A percentile compares a stretch with the other conserved stretches of the same genome.
phyloP scores from a whole-genome alignment of 2,113 vertebrate genomes.

The Lampris megalopsis region DNA sequence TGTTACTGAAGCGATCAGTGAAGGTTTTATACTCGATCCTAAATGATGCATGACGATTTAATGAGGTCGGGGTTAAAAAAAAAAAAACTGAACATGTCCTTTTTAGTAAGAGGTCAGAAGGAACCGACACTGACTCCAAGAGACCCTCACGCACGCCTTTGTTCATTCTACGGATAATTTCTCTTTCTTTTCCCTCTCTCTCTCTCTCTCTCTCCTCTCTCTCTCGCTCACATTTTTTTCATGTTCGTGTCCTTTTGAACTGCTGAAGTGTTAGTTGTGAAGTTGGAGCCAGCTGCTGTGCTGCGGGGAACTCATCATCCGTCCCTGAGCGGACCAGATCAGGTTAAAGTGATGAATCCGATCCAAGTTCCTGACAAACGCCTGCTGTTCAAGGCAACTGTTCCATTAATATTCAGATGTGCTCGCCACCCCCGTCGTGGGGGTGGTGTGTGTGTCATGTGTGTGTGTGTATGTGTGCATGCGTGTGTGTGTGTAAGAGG shows the following conservation, averaged over 20 bases:
- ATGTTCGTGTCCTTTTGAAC: constrained; percentile 21
- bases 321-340: constrained; percentile 53
- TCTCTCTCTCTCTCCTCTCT: neutral
- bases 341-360: constrained; percentile 75
- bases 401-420: constrained; percentile 79
- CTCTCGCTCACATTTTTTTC: neutral
- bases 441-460: neutral
- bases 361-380: constrained; percentile 75
- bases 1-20: too few species aligned
- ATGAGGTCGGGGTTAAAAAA: too few species aligned
- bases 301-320: constrained; percentile 57
- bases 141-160: neutral
- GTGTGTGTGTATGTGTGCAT: neutral
- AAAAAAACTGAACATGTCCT: too few species aligned
- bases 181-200: neutral
- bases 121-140: too few species aligned
- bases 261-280: constrained; percentile 19
- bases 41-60: too few species aligned
- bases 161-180: neutral
- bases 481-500: neutral
- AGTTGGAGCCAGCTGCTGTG: constrained; percentile 52
- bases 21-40: too few species aligned
- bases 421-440: constrained; percentile 41
- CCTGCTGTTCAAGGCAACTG: constrained; percentile 78
- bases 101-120: too few species aligned